Conservation (phyloP, 2,113 vertebrate genomes). For the Onychostruthus taczanowskii region DNA sequence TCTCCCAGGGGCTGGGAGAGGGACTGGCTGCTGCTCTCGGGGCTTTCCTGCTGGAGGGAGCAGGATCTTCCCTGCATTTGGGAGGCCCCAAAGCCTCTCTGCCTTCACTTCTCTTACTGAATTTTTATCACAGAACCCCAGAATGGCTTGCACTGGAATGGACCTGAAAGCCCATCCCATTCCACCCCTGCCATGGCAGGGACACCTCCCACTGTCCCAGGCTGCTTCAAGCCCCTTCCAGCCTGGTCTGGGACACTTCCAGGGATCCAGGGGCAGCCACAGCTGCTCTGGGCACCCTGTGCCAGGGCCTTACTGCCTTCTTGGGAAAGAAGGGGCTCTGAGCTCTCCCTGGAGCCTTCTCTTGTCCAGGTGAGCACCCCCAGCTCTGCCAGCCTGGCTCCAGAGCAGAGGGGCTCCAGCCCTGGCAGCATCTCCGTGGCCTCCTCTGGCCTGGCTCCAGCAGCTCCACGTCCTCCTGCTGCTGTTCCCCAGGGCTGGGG, state of each 20-base stretch:
- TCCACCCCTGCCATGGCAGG: neutral
- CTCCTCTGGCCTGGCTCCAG: neutral
- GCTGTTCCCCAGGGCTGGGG: neutral
- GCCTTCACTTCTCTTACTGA: neutral
- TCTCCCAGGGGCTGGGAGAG: neutral
- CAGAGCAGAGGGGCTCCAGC: neutral
- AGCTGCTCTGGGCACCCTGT: neutral
- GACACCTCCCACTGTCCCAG: neutral
- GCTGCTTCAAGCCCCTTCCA: neutral
- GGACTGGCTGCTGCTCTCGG: neutral
- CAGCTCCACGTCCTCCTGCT: neutral
- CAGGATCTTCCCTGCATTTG: rapidly evolving
- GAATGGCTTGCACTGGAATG: neutral
- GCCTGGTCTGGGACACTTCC: neutral
- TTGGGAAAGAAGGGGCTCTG: neutral
- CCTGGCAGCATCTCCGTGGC: too few relatives aligned
- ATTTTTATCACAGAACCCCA: neutral
- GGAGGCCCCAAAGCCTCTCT: neutral
- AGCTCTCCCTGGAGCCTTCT: neutral
- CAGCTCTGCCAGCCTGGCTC: neutral
- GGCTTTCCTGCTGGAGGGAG: neutral
- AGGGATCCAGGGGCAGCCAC: neutral
- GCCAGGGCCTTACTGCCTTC: neutral
- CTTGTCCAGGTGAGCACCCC: neutral
- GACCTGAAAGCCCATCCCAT: rapidly evolving